These are phyloP conservation scores for Leucania comma DNA, from an alignment of 2,888 invertebrate genomes.

Conservation along the genomic window DNA sequence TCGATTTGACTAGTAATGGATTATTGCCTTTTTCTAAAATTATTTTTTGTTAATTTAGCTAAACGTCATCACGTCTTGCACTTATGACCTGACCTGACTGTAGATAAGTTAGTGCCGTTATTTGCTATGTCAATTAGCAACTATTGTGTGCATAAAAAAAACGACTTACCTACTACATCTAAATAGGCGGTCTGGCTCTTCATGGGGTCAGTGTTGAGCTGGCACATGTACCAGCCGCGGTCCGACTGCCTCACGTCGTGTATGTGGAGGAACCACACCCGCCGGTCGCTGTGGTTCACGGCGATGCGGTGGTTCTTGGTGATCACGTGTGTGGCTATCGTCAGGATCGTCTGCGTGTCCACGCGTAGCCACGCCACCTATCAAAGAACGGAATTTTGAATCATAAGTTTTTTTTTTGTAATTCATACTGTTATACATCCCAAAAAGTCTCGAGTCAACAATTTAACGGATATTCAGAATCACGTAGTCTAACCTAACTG, in stretches of 20 bases:
- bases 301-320: constrained; percentile 97
- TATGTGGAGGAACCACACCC: constrained; percentile 97
- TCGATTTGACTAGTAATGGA: too few species aligned
- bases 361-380: constrained; percentile 97
- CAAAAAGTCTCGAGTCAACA: too few species aligned
- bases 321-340: constrained; percentile 97
- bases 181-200: constrained; percentile 97
- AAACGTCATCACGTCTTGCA: too few species aligned
- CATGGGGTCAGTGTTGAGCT: constrained; percentile 98
- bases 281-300: constrained; percentile 95
- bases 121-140: background rate
- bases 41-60: too few species aligned
- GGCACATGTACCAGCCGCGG: constrained; percentile 98
- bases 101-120: background rate
- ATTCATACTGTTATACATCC: background rate
- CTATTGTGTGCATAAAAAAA: background rate
- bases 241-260: constrained; percentile 96
- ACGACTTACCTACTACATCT: constrained; percentile 94
- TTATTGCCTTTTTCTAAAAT: too few species aligned
- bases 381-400: background rate
- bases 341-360: constrained; percentile 97
- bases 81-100: background rate
- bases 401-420: background rate
- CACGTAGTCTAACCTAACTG: background rate
- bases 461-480: background rate